These are phyloP conservation scores for Pedionomus torquatus DNA, from an alignment of 2,113 vertebrate genomes.

Conservation along the genomic window DNA sequence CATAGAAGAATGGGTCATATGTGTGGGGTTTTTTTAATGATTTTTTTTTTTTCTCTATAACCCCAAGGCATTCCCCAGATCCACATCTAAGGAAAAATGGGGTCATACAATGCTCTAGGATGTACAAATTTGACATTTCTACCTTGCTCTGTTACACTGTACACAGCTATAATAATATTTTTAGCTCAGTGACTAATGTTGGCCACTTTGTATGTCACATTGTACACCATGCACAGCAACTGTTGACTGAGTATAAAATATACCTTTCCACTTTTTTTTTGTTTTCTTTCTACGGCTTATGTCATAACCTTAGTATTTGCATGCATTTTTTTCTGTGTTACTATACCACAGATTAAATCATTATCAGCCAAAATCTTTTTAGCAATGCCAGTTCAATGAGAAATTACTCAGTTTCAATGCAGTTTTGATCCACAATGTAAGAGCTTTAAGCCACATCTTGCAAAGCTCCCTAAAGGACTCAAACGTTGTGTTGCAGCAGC, in stretches of 20 bases:
- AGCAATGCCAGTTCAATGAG: neutral
- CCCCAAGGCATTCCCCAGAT: neutral
- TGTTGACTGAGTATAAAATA: neutral
- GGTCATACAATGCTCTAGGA: neutral
- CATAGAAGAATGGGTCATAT: neutral
- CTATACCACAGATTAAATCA: neutral
- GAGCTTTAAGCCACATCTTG: neutral
- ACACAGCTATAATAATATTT: neutral
- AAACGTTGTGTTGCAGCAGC: neutral
- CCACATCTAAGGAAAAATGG: neutral
- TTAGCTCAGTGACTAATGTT: neutral
- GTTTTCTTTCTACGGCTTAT: neutral
- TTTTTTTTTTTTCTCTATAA: neutral
- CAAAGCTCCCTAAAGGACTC: neutral
- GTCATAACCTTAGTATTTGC: neutral
- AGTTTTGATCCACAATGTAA: neutral
- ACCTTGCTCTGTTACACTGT: neutral
- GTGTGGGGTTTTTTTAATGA: accelerated
- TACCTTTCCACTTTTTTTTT: neutral
- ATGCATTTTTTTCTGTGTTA: neutral
- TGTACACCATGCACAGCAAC: neutral
- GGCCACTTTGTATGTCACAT: neutral
- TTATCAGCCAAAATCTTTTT: neutral
- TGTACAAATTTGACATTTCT: neutral
- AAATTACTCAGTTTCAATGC: neutral